Base-by-base conservation (phyloP, 2,797 vertebrate genomes). In the Austrolebias charrua region DNA sequence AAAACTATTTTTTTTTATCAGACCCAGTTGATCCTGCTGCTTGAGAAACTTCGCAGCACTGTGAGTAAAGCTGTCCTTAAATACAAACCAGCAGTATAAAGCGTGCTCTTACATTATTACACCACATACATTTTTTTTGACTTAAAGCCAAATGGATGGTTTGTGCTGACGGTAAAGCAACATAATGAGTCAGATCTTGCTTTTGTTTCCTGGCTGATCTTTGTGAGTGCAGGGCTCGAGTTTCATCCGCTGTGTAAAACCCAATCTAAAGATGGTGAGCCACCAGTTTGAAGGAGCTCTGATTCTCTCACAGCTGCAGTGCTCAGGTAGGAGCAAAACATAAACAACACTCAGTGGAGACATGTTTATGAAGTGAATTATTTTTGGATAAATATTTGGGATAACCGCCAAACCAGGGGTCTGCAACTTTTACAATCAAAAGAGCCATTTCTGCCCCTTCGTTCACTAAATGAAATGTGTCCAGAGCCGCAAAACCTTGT, bases 221-320 rank as follows among this genome's bases (percentile, higher is more conserved):
- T 51, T 31, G 7, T 78, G 14, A 76, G 54, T 45, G n/a, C 69
- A 99, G 97, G 98, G 98, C 31, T 96, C 98, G 1, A 99, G 96
- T 84, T 99, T 99, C 81, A 97, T 99, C 87, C 97, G 98, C 58
- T 99, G 98, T 73, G 95, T 99, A 68, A 99, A 99, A 79, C 98
- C 98, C 55, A 99, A 99, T 88, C 92, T 99, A 83, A 98, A 96
- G 93, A 99, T 99, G 98, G 95, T 96, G 84, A 97, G 93, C 86
- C 97, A 98, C 78, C 93, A 96, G 84, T 99, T 99, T 83, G 96
- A 99, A 92, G 98, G 98, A 66, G 95, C 94, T 71, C 95, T 98
- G 69, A 99, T 99, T 80, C 93, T 99, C 50, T 99, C 98, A 55
- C 98, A 99, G 88, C 94, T 99, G 76, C 98, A 99, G 60, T 99